Conservation (phyloP, 2,888 invertebrate genomes). For the Thymelicus lineola region DNA sequence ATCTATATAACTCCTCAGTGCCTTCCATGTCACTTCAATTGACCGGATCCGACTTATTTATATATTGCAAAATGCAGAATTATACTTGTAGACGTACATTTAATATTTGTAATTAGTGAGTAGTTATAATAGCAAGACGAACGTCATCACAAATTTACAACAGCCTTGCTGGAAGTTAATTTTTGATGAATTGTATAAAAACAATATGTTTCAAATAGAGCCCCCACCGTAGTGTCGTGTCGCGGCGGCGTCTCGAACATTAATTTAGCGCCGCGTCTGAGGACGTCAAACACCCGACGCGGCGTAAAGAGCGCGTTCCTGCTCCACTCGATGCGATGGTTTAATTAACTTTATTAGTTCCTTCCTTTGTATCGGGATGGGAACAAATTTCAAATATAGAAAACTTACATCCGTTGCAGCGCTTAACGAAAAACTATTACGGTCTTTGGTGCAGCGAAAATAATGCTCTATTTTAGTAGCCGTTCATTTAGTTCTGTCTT, state of each 20-base stretch:
- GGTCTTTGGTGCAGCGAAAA: slow-evolving; percentile 1
- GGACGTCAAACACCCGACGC: neutral
- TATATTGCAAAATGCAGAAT: too few relatives aligned
- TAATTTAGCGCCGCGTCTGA: neutral
- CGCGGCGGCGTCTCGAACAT: neutral
- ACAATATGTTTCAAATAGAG: neutral
- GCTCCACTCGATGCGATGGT: slow-evolving; percentile 36
- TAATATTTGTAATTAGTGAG: too few relatives aligned
- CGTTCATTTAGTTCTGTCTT: neutral
- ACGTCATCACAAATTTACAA: too few relatives aligned
- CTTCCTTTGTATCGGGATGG: slow-evolving; percentile 29
- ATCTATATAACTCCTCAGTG: too few relatives aligned
- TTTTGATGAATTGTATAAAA: neutral
- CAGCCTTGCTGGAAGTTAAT: too few relatives aligned
- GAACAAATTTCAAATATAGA: slow-evolving; percentile 30
- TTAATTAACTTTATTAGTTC: slow-evolving; percentile 45
- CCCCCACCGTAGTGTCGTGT: too few relatives aligned
- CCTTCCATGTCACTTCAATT: too few relatives aligned
- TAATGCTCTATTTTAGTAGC: slow-evolving; percentile 2
- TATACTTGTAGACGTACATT: too few relatives aligned
- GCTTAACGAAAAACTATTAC: slow-evolving; percentile 12
- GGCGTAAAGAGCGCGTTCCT: slow-evolving; percentile 7
- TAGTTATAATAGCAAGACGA: too few relatives aligned
- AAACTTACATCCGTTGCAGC: slow-evolving; percentile 25
- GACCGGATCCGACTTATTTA: too few relatives aligned